These are phyloP conservation scores for Corydoras sp. DNA, from an alignment of 2,113 vertebrate species.

Conservation along the genomic window DNA sequence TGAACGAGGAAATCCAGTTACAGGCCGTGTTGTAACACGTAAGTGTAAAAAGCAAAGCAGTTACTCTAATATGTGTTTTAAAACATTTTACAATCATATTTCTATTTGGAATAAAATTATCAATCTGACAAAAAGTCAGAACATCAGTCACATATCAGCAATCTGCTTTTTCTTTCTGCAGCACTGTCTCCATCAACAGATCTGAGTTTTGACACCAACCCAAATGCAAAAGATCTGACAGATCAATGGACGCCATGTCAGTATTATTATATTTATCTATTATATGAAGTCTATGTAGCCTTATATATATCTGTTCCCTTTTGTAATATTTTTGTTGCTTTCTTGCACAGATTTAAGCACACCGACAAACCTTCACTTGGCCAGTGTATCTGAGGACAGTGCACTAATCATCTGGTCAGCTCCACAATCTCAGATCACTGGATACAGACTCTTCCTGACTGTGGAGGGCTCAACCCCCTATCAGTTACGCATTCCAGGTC, in stretches of 20 bases:
- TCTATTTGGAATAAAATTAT: neutral
- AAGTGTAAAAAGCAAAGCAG: too few relatives aligned
- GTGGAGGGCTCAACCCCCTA: constrained; percentile 74
- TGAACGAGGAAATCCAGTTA: too few relatives aligned
- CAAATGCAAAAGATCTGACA: constrained; percentile 71
- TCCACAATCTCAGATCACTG: constrained; percentile 68
- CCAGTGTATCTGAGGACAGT: constrained; percentile 72
- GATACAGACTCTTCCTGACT: constrained; percentile 75
- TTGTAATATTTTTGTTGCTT: too few relatives aligned
- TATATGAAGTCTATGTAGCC: too few relatives aligned
- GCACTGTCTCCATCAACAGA: constrained; percentile 84
- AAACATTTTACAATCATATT: neutral
- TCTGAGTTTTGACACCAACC: constrained; percentile 74
- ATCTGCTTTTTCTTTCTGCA: constrained; percentile 43
- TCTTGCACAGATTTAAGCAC: constrained; percentile 72
- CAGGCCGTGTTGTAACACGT: too few relatives aligned
- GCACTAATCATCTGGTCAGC: constrained; percentile 79
- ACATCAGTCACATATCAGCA: neutral
- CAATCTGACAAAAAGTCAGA: neutral
- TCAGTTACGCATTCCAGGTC: constrained; percentile 70
- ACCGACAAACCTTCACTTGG: constrained; percentile 76
- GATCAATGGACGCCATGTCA: constrained; percentile 56
- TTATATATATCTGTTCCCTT: too few relatives aligned
- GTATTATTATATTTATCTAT: neutral
- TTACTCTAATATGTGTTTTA: too few relatives aligned